phyloP scores from a whole-genome alignment of 2,888 invertebrate species.

The Trichogramma dendrolimi region DNA sequence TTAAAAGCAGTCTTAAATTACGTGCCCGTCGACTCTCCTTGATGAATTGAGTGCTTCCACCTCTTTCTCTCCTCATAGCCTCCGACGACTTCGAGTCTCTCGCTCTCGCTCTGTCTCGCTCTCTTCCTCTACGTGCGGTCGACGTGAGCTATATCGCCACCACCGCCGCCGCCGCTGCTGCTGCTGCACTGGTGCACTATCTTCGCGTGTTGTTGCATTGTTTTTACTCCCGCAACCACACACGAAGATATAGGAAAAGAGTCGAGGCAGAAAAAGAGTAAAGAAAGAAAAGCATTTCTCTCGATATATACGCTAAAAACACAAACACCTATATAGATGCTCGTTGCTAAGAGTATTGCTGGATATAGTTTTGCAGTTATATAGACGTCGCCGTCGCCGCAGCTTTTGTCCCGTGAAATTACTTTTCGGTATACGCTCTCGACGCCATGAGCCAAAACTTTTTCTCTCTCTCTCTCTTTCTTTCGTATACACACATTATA shows the following conservation, averaged over 20 bases:
- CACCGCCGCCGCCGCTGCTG: constrained; percentile 20
- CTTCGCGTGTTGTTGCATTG: constrained; percentile 32
- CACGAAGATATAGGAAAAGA: constrained; percentile 11
- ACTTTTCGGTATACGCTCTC: too few relatives aligned
- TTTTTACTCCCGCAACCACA: constrained; percentile 42
- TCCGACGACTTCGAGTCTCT: not conserved
- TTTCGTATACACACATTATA: too few relatives aligned
- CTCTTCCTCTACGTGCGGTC: too few relatives aligned
- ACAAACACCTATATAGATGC: not conserved
- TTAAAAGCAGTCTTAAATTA: constrained; percentile 54
- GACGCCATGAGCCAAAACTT: too few relatives aligned
- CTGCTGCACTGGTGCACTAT: constrained; percentile 24
- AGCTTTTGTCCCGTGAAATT: too few relatives aligned
- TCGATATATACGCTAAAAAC: not conserved
- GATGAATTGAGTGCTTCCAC: constrained; percentile 53
- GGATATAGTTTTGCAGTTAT: too few relatives aligned
- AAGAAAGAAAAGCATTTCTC: not conserved
- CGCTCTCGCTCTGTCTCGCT: not conserved
- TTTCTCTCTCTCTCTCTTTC: too few relatives aligned
- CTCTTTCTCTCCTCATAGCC: constrained; percentile 27
- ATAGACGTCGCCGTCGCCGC: too few relatives aligned
- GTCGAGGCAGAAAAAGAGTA: too few relatives aligned
- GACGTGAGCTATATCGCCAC: constrained; percentile 1
- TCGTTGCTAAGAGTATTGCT: too few relatives aligned
- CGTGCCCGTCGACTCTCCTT: constrained; percentile 50